Conservation (phyloP, 2,113 vertebrate genomes). For the Vicugna pacos region DNA sequence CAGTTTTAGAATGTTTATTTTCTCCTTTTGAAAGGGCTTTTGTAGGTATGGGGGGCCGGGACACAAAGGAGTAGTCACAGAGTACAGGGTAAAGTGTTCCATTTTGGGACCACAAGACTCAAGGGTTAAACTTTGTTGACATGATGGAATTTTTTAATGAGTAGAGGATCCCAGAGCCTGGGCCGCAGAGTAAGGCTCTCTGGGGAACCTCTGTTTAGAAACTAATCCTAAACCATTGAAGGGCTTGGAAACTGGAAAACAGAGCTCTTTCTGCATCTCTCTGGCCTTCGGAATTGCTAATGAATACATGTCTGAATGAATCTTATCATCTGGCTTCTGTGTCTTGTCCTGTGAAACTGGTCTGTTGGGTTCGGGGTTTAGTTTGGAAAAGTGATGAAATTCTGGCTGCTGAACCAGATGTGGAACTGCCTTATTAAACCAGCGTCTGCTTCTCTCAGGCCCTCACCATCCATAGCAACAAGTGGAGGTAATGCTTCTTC, state of each 20-base stretch:
- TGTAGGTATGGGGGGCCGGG: not conserved
- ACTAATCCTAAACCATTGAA: not conserved
- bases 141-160: constrained; percentile 60
- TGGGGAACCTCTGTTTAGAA: constrained; percentile 20
- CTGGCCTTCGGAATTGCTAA: constrained; percentile 36
- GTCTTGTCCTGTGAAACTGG: constrained; percentile 16
- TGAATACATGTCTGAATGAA: constrained; percentile 1
- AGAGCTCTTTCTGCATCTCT: not conserved
- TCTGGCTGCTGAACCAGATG: not conserved
- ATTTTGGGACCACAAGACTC: constrained; percentile 15
- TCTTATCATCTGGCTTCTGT: not conserved
- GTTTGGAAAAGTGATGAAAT: constrained; percentile 39
- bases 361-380: constrained; percentile 48
- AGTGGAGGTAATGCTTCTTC: not conserved
- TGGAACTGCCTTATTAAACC: not conserved
- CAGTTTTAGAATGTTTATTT: constrained; percentile 39
- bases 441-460: not conserved
- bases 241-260: not conserved
- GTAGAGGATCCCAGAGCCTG: not conserved
- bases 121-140: constrained; percentile 47
- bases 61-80: constrained; percentile 46
- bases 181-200: not conserved
- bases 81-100: not conserved
- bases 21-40: constrained; percentile 53
- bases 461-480: not conserved